These are phyloP conservation scores for Patiria miniata DNA, from an alignment of 35 echinoderm and acorn worm genomes.

Conservation along the genomic window DNA sequence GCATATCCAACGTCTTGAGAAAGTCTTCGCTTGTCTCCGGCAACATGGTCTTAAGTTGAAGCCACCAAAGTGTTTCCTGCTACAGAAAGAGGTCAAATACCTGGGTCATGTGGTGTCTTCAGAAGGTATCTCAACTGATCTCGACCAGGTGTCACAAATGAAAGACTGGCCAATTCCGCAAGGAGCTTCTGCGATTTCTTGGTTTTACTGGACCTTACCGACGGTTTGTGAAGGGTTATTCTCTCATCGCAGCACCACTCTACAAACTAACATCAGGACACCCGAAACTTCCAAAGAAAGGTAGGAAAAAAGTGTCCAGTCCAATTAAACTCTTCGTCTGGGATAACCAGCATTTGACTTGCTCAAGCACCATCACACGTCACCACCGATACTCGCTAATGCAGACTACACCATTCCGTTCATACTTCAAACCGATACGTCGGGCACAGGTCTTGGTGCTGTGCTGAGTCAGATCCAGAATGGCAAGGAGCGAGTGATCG, in stretches of 20 bases:
- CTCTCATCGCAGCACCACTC: conserved; percentile 30
- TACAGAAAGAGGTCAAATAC: neutral
- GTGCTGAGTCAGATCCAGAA: conserved; percentile 38
- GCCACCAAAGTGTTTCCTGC: neutral
- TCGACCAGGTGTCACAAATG: conserved; percentile 10
- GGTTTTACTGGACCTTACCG: conserved; percentile 44
- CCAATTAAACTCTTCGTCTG: conserved; percentile 27
- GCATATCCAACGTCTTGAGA: neutral
- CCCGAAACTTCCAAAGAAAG: neutral
- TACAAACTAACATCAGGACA: conserved; percentile 23
- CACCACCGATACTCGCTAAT: conserved; percentile 34
- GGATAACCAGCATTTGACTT: conserved; percentile 41
- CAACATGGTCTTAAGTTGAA: neutral
- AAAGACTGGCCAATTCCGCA: conserved; percentile 24
- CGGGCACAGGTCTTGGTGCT: conserved; percentile 32
- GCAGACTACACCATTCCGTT: conserved; percentile 40
- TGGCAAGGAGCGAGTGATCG: conserved; percentile 38
- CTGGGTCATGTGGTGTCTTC: conserved; percentile 42
- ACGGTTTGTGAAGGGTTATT: conserved; percentile 36
- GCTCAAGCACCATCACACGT: conserved; percentile 4
- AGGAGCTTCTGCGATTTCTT: conserved; percentile 26
- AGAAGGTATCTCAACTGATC: conserved; percentile 38
- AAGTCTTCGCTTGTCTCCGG: conserved; percentile 3
- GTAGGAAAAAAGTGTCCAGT: neutral
- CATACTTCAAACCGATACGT: conserved; percentile 43